Evolutionary conservation across 2,888 invertebrate genomes (phyloP), one percentile per base, ranked within the genome.

Genomic region (Oscheius sp.): DNA sequence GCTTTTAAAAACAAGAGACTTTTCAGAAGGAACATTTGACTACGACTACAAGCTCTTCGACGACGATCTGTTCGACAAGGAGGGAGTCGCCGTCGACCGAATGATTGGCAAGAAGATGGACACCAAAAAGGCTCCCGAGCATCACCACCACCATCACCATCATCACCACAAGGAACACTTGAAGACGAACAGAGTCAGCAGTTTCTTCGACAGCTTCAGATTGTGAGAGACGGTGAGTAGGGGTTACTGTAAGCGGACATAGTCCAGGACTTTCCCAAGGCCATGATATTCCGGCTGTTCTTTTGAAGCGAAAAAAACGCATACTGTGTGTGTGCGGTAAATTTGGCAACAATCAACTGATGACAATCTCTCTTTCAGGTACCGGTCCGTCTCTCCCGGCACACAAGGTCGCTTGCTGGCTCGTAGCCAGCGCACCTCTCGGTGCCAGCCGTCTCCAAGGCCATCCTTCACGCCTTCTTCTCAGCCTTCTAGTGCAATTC

Each of bases 151-250:
- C 21, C 68, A 68, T 37, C 50, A 47, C 29, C 35, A 55, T n/a
- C 68, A 68, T 21, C 68, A 68, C 21, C 68, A 68, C 55, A 68
- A 68, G 55, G 55, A 53, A n/a, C 68, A 68, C 21, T 29, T 68
- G 9, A 68, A 68, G 68, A 68, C 68, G 10, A 68, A 68, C 42
- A 10, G 68, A 35, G 55, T 68, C 21, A 13, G 29, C 55, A 68
- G 53, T n/a, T 68, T 68, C 68, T 68, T 68, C 68, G 68, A 68
- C 42, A n/a, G n/a, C 55, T 68, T 68, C 68, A 11, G 65, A n/a
- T 48, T 65, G 29, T 65, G 33, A 68, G 68, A 21, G 57, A 57
- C n/a, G 53, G 29, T 53, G 53, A 29, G n/a, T 29, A 53, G 53
- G n/a, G 57, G n/a, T 57, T 29, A 29, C 29, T 53, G n/a, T 53